These are phyloP conservation scores for Diuraphis noxia DNA, from an alignment of 1,140 invertebrate species.

Conservation along the genomic window DNA sequence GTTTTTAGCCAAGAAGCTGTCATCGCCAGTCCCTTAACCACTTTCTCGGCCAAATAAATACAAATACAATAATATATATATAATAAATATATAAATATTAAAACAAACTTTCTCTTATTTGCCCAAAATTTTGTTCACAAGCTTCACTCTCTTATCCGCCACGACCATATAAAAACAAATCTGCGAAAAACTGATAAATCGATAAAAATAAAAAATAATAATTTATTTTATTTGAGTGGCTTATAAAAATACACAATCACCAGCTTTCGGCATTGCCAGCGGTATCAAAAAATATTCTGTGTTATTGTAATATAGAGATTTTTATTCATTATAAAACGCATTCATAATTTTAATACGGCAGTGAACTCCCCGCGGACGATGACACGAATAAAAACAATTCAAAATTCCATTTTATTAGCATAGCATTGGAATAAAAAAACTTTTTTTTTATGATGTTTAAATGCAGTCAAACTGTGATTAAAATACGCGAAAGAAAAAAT, in stretches of 20 bases:
- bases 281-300: background rate
- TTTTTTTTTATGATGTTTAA: background rate
- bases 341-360: background rate
- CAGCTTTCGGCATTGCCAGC: background rate
- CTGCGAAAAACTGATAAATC: background rate
- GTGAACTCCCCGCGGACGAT: background rate
- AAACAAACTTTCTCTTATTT: constrained; percentile 30
- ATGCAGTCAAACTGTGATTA: background rate
- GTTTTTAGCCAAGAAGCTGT: constrained; percentile 53
- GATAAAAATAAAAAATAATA: background rate
- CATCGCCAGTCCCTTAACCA: constrained; percentile 39
- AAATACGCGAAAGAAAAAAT: background rate
- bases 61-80: background rate
- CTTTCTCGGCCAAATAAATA: constrained; percentile 47
- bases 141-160: background rate
- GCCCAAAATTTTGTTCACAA: background rate
- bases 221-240: background rate
- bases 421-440: background rate
- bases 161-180: background rate
- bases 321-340: background rate
- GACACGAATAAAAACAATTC: constrained; percentile 10
- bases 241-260: background rate
- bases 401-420: constrained; percentile 4
- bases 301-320: background rate
- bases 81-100: background rate